A percentile compares a stretch with the other conserved stretches of the same genome.
phyloP scores from a whole-genome alignment of 2,113 vertebrate genomes.

The Phoxinus phoxinus region DNA sequence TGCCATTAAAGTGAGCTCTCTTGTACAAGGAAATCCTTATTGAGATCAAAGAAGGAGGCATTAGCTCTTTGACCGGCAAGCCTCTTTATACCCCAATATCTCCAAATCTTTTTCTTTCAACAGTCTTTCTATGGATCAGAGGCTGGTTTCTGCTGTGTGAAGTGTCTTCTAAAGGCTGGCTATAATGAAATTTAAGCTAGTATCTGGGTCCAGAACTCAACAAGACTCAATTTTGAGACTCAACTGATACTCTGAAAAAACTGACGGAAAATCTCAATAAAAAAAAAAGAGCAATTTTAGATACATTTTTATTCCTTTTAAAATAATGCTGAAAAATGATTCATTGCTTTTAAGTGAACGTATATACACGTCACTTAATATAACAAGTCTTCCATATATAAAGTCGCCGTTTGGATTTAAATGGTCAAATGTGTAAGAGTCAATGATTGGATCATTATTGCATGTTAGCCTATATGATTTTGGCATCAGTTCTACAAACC shows the following conservation, averaged over 20 bases:
- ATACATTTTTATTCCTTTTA: neutral
- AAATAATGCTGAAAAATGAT: neutral
- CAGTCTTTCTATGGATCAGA: slow-evolving; percentile 42
- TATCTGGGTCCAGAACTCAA: slow-evolving; percentile 28
- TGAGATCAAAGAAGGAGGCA: slow-evolving; percentile 63
- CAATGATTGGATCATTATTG: no score
- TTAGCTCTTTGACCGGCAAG: slow-evolving; percentile 51
- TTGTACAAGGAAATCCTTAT: slow-evolving; percentile 63
- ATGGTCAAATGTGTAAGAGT: no score
- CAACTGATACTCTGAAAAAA: neutral
- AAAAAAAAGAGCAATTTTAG: neutral
- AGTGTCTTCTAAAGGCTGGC: slow-evolving; percentile 45
- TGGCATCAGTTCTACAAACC: no score
- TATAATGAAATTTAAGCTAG: slow-evolving; percentile 50
- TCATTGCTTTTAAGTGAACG: neutral
- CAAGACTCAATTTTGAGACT: neutral
- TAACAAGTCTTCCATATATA: no score
- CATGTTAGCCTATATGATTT: no score
- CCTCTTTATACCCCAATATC: slow-evolving; percentile 52
- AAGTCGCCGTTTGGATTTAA: no score
- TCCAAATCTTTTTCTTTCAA: slow-evolving; percentile 40
- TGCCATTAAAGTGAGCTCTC: slow-evolving; percentile 58
- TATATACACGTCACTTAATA: no score
- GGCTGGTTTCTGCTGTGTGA: slow-evolving; percentile 39
- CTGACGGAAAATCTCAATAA: no score